Evolutionary conservation across 2,797 vertebrate genomes (phyloP).

Genomic region (Podarcis siculus): DNA sequence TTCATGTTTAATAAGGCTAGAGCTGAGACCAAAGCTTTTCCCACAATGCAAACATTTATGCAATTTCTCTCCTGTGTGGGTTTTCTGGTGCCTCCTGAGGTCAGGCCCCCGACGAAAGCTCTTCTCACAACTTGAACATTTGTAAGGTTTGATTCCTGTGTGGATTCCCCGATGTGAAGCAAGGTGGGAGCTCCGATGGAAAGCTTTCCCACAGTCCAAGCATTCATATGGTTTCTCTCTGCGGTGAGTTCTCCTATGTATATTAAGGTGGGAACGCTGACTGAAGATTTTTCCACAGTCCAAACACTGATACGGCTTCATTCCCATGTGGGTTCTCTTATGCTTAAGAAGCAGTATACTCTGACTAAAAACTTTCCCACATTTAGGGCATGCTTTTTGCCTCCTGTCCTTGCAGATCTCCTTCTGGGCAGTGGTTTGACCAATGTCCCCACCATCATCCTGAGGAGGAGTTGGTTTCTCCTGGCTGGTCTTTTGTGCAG

Average conservation of each 20-base stretch:
- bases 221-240: conserved; percentile 55
- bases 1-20: conserved; percentile 23
- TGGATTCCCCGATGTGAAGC: conserved; percentile 81
- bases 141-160: conserved; percentile 34
- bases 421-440: background rate
- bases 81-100: conserved; percentile 41
- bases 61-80: conserved; percentile 49
- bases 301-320: background rate
- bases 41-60: conserved; percentile 41
- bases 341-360: background rate
- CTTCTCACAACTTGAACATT: conserved; percentile 42
- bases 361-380: conserved; percentile 9
- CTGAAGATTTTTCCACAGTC: conserved; percentile 45
- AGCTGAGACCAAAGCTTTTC: conserved; percentile 44
- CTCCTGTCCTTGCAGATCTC: background rate
- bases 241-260: conserved; percentile 46
- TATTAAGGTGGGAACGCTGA: conserved; percentile 43
- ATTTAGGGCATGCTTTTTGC: conserved; percentile 16
- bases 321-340: conserved; percentile 8
- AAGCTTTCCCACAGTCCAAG: conserved; percentile 63
- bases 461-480: background rate
- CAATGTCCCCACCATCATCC: background rate
- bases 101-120: conserved; percentile 35
- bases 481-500: background rate
- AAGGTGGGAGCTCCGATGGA: conserved; percentile 77